Percentiles rank a stretch among this genome's conserved stretches.
These are phyloP conservation scores for Argyresthia goedartella DNA, from an alignment of 2,888 invertebrate species.

Conservation along the genomic window DNA sequence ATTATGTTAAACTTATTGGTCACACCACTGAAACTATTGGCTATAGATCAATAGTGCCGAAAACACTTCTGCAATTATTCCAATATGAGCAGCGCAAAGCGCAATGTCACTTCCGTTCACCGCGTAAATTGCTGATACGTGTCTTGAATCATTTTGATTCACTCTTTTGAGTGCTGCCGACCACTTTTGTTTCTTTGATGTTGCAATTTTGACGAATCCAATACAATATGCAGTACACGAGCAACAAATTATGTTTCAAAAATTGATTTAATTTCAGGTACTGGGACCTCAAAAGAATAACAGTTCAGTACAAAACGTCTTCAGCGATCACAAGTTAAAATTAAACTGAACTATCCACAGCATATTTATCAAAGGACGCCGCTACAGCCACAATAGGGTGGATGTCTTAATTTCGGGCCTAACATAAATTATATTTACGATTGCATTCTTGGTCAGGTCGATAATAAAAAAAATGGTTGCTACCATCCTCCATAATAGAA, in stretches of 20 bases:
- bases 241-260: not conserved
- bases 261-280: too few relatives aligned
- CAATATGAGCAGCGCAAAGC: not conserved
- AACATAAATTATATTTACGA: constrained; percentile 68
- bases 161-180: constrained; percentile 37
- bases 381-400: constrained; percentile 39
- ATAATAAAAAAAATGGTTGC: constrained; percentile 48
- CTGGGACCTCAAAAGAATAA: too few relatives aligned
- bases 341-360: constrained; percentile 26
- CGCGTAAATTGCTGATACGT: constrained; percentile 53
- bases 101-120: constrained; percentile 13
- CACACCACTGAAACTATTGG: too few relatives aligned
- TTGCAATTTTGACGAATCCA: not conserved
- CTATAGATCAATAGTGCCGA: too few relatives aligned
- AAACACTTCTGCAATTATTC: not conserved
- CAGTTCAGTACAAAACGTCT: constrained; percentile 27
- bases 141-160: constrained; percentile 39
- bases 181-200: constrained; percentile 22
- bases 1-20: too few relatives aligned
- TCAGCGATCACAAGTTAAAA: constrained; percentile 32
- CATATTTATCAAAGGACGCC: constrained; percentile 39
- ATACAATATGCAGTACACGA: not conserved
- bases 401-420: constrained; percentile 64
- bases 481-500: constrained; percentile 59
- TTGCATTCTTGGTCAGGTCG: constrained; percentile 41